Conservation (phyloP, 2,888 invertebrate genomes). For the Meloe dianella region DNA sequence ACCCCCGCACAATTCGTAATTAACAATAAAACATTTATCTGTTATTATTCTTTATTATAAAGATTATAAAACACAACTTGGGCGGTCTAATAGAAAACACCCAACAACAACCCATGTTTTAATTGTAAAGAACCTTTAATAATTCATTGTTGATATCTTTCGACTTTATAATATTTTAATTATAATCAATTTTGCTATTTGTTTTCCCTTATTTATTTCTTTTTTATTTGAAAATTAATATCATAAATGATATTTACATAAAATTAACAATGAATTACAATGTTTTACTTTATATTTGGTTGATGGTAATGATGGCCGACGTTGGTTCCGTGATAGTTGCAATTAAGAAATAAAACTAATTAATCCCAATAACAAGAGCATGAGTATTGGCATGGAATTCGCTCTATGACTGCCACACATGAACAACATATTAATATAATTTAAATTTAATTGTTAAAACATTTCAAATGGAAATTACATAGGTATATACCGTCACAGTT, state of each 20-base stretch:
- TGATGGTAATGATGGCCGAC: background rate
- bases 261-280: background rate
- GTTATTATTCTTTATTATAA: background rate
- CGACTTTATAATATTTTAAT: background rate
- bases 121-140: background rate
- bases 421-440: conserved; percentile 8
- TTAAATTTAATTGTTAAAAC: conserved; percentile 8
- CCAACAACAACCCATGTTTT: background rate
- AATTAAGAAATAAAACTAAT: conserved; percentile 16
- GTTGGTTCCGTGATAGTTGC: background rate
- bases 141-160: background rate
- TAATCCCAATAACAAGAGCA: conserved; percentile 14
- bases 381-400: conserved; percentile 1
- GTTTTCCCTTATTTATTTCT: background rate
- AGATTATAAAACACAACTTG: conserved; percentile 5
- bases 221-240: background rate
- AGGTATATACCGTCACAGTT: background rate
- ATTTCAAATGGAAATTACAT: conserved; percentile 5
- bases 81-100: conserved; percentile 1
- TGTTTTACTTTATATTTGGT: background rate
- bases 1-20: conserved; percentile 1
- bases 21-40: conserved; percentile 5
- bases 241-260: too few relatives aligned
- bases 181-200: background rate
- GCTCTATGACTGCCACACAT: background rate